Evolutionary conservation across 2,113 vertebrate species (phyloP), one percentile per base, ranked within the genome.

Genomic region (Gorsachius goisagi): DNA sequence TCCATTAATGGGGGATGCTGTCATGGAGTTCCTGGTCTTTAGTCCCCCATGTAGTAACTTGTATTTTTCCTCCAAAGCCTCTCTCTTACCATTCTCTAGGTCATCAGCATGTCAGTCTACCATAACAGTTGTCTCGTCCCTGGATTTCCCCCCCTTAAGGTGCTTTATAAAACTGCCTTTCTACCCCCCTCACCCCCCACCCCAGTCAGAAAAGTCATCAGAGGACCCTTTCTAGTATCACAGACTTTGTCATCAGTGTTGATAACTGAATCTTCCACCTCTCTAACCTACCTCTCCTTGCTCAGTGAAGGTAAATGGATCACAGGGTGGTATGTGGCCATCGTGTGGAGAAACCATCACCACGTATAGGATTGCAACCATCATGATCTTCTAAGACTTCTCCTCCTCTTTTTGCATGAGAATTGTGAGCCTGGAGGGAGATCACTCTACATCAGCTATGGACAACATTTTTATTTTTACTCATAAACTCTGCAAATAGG

Each of bases 191-290:
- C 4, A 28, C 39, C 26, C 26, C 6, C 23, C 22, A 7, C 12
- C 56, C 16, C 11, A 24, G 3, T 75, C 47, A 75, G 39, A 75
- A 55, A 45, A 58, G 17, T 67, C 37, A 58, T 20, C 15, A 49
- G 39, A 49, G 22, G 8, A 19, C 5, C 37, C 52, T 83, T 86
- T 82, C 20, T 49, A 62, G 35, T 23, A 39, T 30, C 12, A 39
- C 28, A 78, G 32, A 26, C 37, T 19, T 45, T 44, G 47, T 71
- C 30, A 55, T 23, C 0, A 0, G 4, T 74, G 66, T 24, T 66
- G 18, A 5, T 71, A 53, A n/a, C 39, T 27, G 73, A 68, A 32
- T 53, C 41, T 59, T 86, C 62, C n/a, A 27, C 3, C 20, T 69
- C 33, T 23, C 2, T 21, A 58, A n/a, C 21, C 11, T 72, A 9